These are phyloP conservation scores for rat (Rattus norvegicus) DNA, from an alignment of 2,113 vertebrate species.

Conservation along the genomic window DNA sequence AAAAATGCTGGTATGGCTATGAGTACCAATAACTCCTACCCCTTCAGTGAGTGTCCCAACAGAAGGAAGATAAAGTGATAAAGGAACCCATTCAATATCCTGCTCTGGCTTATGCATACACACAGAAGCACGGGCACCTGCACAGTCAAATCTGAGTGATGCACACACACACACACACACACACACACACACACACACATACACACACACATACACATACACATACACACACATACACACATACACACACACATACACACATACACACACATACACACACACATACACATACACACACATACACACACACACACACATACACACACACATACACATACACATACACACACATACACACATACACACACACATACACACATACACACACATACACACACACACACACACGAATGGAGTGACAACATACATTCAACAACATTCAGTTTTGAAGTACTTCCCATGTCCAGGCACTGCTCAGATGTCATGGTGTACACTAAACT, in stretches of 20 bases:
- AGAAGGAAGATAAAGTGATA: not conserved
- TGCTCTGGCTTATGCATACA: not conserved
- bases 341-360: too few species aligned
- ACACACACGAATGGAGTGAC: too few species aligned
- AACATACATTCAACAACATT: not conserved
- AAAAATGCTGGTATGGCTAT: not conserved
- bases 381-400: not conserved
- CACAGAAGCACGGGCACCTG: too few species aligned
- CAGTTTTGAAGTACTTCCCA: not conserved
- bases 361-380: too few species aligned
- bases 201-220: not conserved
- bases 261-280: not conserved
- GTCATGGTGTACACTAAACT: not conserved
- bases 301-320: too few species aligned
- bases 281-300: too few species aligned
- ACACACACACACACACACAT: not conserved
- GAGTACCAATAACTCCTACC: not conserved
- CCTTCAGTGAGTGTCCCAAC: not conserved
- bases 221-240: not conserved
- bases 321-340: too few species aligned
- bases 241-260: not conserved
- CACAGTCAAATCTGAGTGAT: too few species aligned
- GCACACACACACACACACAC: not conserved
- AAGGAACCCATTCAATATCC: not conserved
- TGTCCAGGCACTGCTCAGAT: not conserved